Conservation (phyloP, 2,797 vertebrate genomes). For the Siniperca scherzeri region DNA sequence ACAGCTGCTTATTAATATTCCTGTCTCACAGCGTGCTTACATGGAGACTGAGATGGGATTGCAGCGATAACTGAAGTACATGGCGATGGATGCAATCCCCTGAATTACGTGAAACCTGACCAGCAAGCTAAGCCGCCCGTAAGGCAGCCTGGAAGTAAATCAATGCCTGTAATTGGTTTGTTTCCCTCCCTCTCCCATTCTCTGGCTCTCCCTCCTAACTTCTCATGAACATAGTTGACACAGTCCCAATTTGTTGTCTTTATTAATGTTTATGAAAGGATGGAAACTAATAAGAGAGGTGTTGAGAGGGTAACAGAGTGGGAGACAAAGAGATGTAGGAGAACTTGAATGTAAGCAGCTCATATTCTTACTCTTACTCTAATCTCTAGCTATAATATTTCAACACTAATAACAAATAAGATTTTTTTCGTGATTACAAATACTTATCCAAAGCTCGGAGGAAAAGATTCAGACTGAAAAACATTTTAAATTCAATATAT, state of each 20-base stretch:
- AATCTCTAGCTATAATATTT: neutral
- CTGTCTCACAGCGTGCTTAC: slow-evolving; percentile 76
- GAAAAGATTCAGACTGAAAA: too few species aligned
- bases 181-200: slow-evolving; percentile 43
- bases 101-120: slow-evolving; percentile 85
- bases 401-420: neutral
- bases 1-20: slow-evolving; percentile 84
- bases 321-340: slow-evolving; percentile 20
- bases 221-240: slow-evolving; percentile 64
- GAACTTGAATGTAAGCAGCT: slow-evolving; percentile 9
- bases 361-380: neutral
- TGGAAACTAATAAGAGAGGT: slow-evolving; percentile 33
- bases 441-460: too few species aligned
- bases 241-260: slow-evolving; percentile 63
- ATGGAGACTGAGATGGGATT: slow-evolving; percentile 81
- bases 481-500: too few species aligned
- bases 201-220: slow-evolving; percentile 22
- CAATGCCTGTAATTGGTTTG: slow-evolving; percentile 77
- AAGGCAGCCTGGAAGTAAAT: slow-evolving; percentile 76
- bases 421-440: too few species aligned
- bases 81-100: slow-evolving; percentile 76
- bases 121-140: slow-evolving; percentile 77
- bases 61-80: slow-evolving; percentile 81
- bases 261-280: slow-evolving; percentile 60
- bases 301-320: neutral